Conservation (phyloP, 2,113 vertebrate species). For the Callipepla squamata region DNA sequence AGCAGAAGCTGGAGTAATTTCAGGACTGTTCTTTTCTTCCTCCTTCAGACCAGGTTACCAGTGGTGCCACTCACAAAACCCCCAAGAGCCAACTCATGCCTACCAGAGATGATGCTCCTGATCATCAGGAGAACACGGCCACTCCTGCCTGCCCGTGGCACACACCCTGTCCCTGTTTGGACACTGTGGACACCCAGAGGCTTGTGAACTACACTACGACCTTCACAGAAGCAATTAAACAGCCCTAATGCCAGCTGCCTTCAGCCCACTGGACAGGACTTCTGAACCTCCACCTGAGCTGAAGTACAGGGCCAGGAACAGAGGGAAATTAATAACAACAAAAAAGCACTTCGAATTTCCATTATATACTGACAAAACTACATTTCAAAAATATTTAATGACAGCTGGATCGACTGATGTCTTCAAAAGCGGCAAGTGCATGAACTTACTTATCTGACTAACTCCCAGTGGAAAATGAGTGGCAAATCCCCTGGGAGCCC, state of each 20-base stretch:
- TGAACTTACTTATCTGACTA: background rate
- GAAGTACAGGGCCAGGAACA: background rate
- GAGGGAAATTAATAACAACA: background rate
- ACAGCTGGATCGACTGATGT: background rate
- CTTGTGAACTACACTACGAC: background rate
- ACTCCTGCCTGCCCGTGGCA: background rate
- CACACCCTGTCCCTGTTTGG: fast-evolving
- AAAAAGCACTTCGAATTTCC: background rate
- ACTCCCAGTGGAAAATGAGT: background rate
- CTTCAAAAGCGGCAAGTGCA: background rate
- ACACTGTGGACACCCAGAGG: background rate
- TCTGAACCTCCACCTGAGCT: too few species aligned
- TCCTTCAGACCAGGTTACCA: background rate
- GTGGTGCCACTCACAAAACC: background rate
- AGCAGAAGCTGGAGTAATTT: background rate
- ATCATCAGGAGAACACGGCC: background rate
- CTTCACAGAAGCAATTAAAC: too few species aligned
- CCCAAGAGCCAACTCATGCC: background rate
- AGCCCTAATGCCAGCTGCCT: background rate
- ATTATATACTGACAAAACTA: background rate
- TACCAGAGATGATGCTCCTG: background rate
- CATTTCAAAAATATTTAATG: background rate
- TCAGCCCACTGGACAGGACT: background rate
- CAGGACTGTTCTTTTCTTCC: background rate
- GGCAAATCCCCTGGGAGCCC: background rate